Conservation (phyloP, 2,797 vertebrate species). For the Arctocebus calabarensis region DNA sequence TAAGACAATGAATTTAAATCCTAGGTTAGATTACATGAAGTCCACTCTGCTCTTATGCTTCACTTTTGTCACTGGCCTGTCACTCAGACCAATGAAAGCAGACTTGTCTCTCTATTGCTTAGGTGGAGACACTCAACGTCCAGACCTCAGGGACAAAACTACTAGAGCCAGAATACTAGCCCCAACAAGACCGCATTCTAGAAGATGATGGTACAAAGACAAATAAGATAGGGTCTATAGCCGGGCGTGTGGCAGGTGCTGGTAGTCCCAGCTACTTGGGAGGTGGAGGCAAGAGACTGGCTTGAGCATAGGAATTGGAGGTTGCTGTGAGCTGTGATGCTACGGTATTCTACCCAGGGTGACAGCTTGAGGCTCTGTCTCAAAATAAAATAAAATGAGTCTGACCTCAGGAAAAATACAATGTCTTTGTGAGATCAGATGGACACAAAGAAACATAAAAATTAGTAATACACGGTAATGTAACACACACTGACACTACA, state of each 20-base stretch:
- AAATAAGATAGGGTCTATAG: no score
- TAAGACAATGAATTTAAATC: neutral
- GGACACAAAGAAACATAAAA: neutral
- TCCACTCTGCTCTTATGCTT: neutral
- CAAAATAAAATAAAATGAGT: no score
- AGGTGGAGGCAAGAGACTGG: no score
- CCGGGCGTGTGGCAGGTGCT: no score
- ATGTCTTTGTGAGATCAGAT: neutral
- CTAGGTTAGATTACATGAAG: neutral
- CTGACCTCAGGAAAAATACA: neutral
- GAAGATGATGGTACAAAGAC: neutral
- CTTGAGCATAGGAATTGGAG: no score
- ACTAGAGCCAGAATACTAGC: neutral
- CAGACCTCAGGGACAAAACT: neutral
- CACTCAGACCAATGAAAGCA: neutral
- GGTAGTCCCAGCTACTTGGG: no score
- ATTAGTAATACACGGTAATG: neutral
- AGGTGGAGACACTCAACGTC: neutral
- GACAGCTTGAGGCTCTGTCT: no score
- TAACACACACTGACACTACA: neutral
- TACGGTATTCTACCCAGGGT: no score
- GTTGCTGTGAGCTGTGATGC: no score
- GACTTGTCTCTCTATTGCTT: neutral
- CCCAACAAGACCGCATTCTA: neutral
- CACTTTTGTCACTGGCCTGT: neutral